Conservation (phyloP, 2,797 vertebrate genomes). For the Parauchenoglanis punctatus region DNA sequence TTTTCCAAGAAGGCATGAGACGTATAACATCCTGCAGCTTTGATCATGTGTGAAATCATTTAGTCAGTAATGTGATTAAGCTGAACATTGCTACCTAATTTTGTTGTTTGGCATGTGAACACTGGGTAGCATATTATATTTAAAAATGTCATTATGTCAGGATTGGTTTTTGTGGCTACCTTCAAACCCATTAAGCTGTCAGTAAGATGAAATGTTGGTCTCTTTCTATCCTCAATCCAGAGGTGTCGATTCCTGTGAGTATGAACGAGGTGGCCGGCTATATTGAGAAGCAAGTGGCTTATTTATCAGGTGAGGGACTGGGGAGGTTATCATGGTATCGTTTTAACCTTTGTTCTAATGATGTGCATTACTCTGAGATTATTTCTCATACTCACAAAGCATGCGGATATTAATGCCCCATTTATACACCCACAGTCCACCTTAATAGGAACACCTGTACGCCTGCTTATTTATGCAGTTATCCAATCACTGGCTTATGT, state of each 20-base stretch:
- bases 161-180: not conserved
- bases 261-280: conserved; percentile 87
- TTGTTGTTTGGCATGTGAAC: not conserved
- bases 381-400: not conserved
- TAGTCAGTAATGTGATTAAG: not conserved
- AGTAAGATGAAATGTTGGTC: not conserved
- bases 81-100: not conserved
- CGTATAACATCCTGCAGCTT: not conserved
- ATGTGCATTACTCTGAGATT: not conserved
- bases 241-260: conserved; percentile 76
- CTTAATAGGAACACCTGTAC: not conserved
- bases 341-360: not conserved
- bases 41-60: conserved; percentile 4
- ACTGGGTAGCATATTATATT: not conserved
- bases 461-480: not conserved
- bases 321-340: not conserved
- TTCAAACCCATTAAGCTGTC: not conserved
- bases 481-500: not conserved
- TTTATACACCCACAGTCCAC: not conserved
- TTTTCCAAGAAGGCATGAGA: conserved; percentile 20
- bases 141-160: not conserved
- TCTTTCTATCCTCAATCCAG: conserved; percentile 66
- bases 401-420: not conserved
- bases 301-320: conserved; percentile 88
- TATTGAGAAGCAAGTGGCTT: conserved; percentile 91